Base-by-base conservation (phyloP, 2,797 vertebrate species). In the Apogon hyalosoma region DNA sequence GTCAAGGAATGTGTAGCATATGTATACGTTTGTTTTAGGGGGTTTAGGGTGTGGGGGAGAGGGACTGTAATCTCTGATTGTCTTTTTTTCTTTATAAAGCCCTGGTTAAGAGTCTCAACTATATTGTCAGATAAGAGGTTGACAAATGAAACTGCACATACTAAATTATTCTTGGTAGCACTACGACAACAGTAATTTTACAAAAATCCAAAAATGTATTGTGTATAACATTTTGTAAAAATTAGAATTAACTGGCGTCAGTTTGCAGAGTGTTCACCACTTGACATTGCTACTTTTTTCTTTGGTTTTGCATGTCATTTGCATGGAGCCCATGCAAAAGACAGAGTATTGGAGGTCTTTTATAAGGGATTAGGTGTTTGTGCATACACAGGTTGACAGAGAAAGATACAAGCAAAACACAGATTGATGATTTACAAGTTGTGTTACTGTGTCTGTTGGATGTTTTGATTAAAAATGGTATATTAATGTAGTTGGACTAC, bases 261-360 rank as follows among this genome's bases (percentile, higher is more conserved):
- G 28, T 38, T 61, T 61, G 19, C 13, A 63, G 18, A 57, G 47
- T 12, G 36, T 38, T 19, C 7, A 16, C 28, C 14, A 3, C 18
- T 15, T 21, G 0, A 7, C 18, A 11, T 3, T 12, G 19, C 10
- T 49, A 63, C 8, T 46, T 64, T 67, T 8, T 45, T 72, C 31
- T 12, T 41, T 11, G 28, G 46, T 55, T 80, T 79, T 84, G 24
- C 56, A 62, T 69, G 18, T 52, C 3, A 39, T 84, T 84, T 77
- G 63, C 66, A 6, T 69, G 9, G 33, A 56, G 40, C 4, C 41
- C 40, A 70, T 72, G 69, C 61, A 16, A n/a, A 63, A 69, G 54
- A 2, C 46, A 59, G 57, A 63, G 72, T 12, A 45, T 11, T 4
- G 13, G 11, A 46, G 13, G 0, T 63, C 33, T 60, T 72, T 64